Evolutionary conservation across 2,797 vertebrate species (phyloP), one percentile per base, ranked within the genome.

Genomic region (Cyclura pinguis): DNA sequence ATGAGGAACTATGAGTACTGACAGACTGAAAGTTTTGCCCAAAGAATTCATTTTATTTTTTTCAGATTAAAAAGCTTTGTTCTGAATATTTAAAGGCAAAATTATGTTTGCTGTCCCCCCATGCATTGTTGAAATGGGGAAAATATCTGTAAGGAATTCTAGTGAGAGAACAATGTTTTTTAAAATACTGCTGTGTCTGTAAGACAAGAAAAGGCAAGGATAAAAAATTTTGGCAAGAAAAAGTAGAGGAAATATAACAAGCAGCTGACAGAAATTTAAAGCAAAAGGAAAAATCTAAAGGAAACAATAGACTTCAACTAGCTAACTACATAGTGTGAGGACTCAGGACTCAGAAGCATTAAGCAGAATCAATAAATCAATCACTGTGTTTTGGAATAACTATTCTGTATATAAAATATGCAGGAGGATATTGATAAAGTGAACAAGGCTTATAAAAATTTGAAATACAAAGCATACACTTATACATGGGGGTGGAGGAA

Each of bases 321-420:
- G 20, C 1, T 85, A 52, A 18, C 4, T 22, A 87, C 0, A 69
- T 35, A 2, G 12, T 89, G 18, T 92, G 78, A 32, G 27, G 24
- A 32, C 47, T 76, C 74, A 32, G 27, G 24, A 32, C 47, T 76
- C 74, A 76, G 74, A 72, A 92, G 73, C 35, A 55, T 88, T 13
- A 93, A 86, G 20, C 24, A 74, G 64, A 92, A 95, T 20, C 74
- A 24, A 91, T 87, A 92, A 93, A 88, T 78, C 24, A 6, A 2
- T 0, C 9, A 84, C 89, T 90, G 80, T 0, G 57, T 88, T 59
- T 9, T 24, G 80, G 14, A 14, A 10, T 73, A 73, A 88, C 78
- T 6, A 72, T 1, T 88, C 89, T 0, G 6, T 5, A 73, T 16
- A 73, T 0, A 90, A 89, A 72, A 83, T 0, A 0, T 24, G 55